Evolutionary conservation across 2,113 vertebrate genomes (phyloP).

Genomic region (Tamias sibiricus): DNA sequence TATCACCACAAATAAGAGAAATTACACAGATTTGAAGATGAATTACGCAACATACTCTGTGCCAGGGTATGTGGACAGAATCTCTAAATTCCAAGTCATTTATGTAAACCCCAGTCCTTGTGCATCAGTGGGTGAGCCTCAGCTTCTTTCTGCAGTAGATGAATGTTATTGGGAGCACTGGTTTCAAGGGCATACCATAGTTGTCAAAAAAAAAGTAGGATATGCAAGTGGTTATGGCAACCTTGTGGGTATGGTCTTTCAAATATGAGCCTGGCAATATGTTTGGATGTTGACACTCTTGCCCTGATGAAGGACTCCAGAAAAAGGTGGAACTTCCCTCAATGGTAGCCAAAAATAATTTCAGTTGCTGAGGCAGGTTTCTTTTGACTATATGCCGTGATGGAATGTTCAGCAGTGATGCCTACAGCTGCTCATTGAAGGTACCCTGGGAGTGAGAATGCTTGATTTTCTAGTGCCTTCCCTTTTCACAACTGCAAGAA

Average conservation of each 20-base stretch:
- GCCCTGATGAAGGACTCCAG: background rate
- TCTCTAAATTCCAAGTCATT: background rate
- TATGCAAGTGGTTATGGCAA: background rate
- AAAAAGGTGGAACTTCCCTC: background rate
- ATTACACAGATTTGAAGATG: background rate
- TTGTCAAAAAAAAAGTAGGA: background rate
- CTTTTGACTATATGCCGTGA: background rate
- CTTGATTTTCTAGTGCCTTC: background rate
- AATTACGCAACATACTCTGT: background rate
- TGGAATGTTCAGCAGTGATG: background rate
- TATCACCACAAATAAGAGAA: background rate
- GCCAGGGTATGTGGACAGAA: background rate
- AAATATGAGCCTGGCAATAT: background rate
- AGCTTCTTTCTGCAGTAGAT: background rate
- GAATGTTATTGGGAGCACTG: background rate
- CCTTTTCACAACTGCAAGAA: background rate
- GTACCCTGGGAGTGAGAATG: background rate
- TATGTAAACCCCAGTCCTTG: background rate
- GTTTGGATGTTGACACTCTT: background rate
- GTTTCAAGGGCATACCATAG: background rate
- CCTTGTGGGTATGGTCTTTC: background rate
- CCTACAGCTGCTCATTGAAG: background rate
- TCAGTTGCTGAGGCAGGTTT: background rate
- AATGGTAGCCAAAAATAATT: background rate
- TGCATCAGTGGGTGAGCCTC: too few species aligned